Percentiles rank a stretch among this genome's conserved stretches.
Conservation (phyloP, 2,113 vertebrate species). For the Pholis gunnellus region DNA sequence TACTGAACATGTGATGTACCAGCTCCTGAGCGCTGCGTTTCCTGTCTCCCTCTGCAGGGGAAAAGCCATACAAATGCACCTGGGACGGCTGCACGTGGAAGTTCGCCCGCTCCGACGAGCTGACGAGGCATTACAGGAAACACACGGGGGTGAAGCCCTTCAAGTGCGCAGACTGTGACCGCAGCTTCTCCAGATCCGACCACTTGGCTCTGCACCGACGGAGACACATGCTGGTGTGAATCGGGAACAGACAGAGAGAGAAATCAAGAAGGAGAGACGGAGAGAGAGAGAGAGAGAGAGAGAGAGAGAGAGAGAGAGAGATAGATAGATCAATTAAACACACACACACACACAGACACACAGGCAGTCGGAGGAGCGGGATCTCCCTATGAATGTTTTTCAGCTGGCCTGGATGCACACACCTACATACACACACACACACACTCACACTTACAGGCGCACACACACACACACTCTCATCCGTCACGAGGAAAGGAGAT, state of each 20-base stretch:
- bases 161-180: slow-evolving; percentile 99
- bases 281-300: slow-evolving; percentile 75
- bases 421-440: slow-evolving; percentile 8
- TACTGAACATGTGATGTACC: background rate
- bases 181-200: slow-evolving; percentile 98
- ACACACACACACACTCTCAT: slow-evolving; percentile 46
- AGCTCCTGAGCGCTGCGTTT: background rate
- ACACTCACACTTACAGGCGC: slow-evolving; percentile 9
- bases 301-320: slow-evolving; percentile 72
- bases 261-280: slow-evolving; percentile 20
- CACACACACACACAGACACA: slow-evolving; percentile 21
- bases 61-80: slow-evolving; percentile 99
- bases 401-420: slow-evolving; percentile 77
- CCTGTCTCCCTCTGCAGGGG: slow-evolving; percentile 86
- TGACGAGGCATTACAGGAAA: slow-evolving; percentile 99
- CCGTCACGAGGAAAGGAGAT: slow-evolving; percentile 72
- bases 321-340: slow-evolving; percentile 75
- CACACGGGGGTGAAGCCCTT: slow-evolving; percentile 99
- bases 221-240: slow-evolving; percentile 98
- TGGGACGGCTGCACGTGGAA: slow-evolving; percentile 99
- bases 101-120: slow-evolving; percentile 98
- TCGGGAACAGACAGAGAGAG: slow-evolving; percentile 67
- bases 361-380: slow-evolving; percentile 75
- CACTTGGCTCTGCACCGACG: slow-evolving; percentile 98
- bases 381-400: slow-evolving; percentile 80